phyloP scores from a whole-genome alignment of 2,797 vertebrate genomes.

The Glyptemys insculpta region DNA sequence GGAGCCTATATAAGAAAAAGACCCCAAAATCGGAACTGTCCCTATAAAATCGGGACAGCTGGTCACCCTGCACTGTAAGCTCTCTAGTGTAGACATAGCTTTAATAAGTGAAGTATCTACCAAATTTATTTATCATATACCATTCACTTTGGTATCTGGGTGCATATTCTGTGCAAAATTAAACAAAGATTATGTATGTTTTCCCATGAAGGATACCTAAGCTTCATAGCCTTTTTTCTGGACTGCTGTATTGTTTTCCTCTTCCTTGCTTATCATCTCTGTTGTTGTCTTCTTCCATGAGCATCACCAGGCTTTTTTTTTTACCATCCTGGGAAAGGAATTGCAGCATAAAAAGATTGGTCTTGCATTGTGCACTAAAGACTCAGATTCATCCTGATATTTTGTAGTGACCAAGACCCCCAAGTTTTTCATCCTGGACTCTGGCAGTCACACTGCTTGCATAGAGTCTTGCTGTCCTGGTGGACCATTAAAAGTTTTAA shows the following conservation, averaged over 20 bases:
- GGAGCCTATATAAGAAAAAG: no score
- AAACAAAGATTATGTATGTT: neutral
- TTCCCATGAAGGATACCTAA: neutral
- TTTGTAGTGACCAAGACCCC: neutral
- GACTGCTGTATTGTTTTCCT: neutral
- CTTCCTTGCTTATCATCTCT: neutral
- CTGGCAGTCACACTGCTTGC: neutral
- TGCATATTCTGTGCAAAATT: neutral
- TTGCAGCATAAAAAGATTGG: rapidly evolving
- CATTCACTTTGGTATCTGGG: neutral
- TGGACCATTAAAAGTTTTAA: neutral
- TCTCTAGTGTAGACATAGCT: no score
- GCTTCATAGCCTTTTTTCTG: neutral
- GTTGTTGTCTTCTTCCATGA: neutral
- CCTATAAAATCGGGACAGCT: no score
- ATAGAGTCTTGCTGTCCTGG: neutral
- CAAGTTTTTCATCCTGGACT: neutral
- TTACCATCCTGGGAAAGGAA: neutral
- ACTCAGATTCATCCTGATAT: neutral
- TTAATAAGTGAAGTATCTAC: neutral
- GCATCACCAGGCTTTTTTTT: neutral
- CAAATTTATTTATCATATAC: neutral
- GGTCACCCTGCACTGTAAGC: no score
- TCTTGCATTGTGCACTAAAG: neutral
- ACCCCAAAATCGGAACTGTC: no score